Evolutionary conservation across 2,888 invertebrate genomes (phyloP).

Genomic region (Epiblema foenella): DNA sequence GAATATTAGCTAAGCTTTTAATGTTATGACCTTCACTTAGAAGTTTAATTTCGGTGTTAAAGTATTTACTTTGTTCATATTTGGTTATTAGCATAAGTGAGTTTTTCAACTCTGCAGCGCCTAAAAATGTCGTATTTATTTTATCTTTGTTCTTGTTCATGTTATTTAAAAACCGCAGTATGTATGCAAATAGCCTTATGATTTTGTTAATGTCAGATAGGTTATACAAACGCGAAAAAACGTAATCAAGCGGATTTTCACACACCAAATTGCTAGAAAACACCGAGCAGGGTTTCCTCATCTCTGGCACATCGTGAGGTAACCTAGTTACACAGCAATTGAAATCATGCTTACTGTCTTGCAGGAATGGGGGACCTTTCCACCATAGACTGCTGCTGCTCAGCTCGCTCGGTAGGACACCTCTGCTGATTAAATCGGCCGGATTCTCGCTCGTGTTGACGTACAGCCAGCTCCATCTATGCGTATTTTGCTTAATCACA

Average conservation of each 20-base stretch:
- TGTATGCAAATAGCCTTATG: not conserved
- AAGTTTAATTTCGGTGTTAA: too few species aligned
- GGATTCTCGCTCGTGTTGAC: conserved; percentile 30
- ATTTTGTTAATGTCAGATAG: conserved; percentile 6
- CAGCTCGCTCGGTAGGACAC: not conserved
- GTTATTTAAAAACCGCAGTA: not conserved
- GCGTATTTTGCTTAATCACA: conserved; percentile 37
- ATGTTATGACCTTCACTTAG: too few species aligned
- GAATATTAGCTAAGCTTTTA: too few species aligned
- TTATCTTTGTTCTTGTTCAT: not conserved
- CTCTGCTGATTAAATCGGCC: too few species aligned
- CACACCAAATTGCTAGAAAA: conserved; percentile 2
- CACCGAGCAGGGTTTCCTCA: not conserved
- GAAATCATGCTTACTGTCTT: conserved; percentile 30
- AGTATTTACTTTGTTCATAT: conserved; percentile 5
- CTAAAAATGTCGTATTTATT: too few species aligned
- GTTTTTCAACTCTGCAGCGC: not conserved
- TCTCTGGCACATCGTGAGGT: not conserved
- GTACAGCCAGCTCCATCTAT: conserved; percentile 41
- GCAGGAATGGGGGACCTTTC: conserved; percentile 43
- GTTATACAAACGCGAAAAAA: not conserved
- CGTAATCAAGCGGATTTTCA: not conserved
- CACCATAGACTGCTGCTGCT: conserved; percentile 43
- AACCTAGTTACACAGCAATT: not conserved
- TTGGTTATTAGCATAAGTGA: not conserved